Evolutionary conservation across 2,797 vertebrate genomes (phyloP).

Genomic region (Sciaenops ocellatus): DNA sequence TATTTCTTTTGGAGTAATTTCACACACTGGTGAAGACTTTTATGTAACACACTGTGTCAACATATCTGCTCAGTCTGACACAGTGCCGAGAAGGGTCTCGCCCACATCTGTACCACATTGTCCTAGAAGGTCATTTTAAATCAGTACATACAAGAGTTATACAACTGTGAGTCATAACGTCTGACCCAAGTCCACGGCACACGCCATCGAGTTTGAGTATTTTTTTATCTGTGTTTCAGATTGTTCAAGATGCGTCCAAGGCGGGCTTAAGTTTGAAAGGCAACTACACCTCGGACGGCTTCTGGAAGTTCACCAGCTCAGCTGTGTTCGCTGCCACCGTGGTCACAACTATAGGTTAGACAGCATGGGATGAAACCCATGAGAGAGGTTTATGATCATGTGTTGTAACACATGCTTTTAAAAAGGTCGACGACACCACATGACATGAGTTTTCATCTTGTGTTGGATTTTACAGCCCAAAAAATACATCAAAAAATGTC

Average conservation of each 20-base stretch:
- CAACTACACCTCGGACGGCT: slow-evolving; percentile 81
- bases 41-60: slow-evolving; percentile 57
- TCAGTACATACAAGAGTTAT: slow-evolving; percentile 19
- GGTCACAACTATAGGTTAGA: slow-evolving; percentile 87
- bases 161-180: slow-evolving; percentile 9
- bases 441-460: not conserved
- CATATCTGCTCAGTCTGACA: slow-evolving; percentile 32
- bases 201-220: not conserved
- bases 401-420: not conserved
- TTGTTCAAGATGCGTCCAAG: slow-evolving; percentile 70
- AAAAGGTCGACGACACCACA: too few species aligned
- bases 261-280: slow-evolving; percentile 82
- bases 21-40: slow-evolving; percentile 41
- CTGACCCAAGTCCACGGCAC: not conserved
- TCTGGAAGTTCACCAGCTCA: slow-evolving; percentile 88
- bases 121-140: not conserved
- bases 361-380: not conserved
- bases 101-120: not conserved
- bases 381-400: not conserved
- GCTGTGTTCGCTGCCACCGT: slow-evolving; percentile 87
- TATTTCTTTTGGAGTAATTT: slow-evolving; percentile 35
- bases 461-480: not conserved
- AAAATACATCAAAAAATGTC: accelerated
- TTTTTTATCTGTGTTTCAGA: slow-evolving; percentile 62
- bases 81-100: slow-evolving; percentile 10